These are phyloP conservation scores for Chiloscyllium punctatum DNA, from an alignment of 2,797 vertebrate genomes.

Conservation along the genomic window DNA sequence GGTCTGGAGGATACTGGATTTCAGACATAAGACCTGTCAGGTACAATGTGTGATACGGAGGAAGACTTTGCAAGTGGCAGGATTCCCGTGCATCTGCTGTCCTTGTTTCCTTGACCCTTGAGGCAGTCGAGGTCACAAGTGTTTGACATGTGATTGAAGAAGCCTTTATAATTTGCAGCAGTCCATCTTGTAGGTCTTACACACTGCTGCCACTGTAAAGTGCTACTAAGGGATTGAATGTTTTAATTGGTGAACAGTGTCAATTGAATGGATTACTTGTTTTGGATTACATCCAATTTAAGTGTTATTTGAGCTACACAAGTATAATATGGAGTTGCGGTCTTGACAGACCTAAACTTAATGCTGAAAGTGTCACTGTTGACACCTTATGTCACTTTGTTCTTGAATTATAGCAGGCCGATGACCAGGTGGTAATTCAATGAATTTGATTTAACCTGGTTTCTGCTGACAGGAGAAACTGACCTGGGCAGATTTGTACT, in stretches of 20 bases:
- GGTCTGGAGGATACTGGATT: too few relatives aligned
- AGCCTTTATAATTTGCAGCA: background rate
- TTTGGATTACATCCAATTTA: too few relatives aligned
- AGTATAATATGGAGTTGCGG: too few relatives aligned
- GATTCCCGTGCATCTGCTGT: background rate
- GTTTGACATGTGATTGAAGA: background rate
- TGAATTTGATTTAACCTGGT: background rate
- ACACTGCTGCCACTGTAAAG: background rate
- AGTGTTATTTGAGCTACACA: too few relatives aligned
- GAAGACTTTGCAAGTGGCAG: background rate
- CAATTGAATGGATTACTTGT: too few relatives aligned
- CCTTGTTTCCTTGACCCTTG: background rate
- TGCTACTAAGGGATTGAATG: too few relatives aligned
- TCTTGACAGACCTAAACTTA: too few relatives aligned
- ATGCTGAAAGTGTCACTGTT: too few relatives aligned
- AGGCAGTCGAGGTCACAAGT: background rate
- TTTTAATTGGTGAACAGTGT: background rate
- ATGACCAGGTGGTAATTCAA: background rate
- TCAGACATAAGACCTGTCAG: too few relatives aligned
- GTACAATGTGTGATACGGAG: too few relatives aligned
- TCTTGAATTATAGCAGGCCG: too few relatives aligned
- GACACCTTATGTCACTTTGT: too few relatives aligned
- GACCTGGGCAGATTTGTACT: background rate
- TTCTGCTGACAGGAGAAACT: background rate
- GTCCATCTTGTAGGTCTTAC: background rate